phyloP scores from a whole-genome alignment of 2,888 invertebrate genomes.

The Leptopilina drosophilae region DNA sequence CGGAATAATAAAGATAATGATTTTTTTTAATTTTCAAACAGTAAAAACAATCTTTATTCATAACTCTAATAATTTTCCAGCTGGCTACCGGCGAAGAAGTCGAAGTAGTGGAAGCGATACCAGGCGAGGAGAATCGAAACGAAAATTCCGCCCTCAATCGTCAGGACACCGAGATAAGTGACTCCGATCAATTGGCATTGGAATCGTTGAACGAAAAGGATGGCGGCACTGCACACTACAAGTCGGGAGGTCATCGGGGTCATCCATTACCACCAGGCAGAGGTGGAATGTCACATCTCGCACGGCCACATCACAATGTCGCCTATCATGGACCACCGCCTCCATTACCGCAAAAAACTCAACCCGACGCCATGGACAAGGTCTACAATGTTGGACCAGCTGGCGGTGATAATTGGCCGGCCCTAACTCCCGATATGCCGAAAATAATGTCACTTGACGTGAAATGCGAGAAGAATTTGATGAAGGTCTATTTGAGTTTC shows the following conservation, averaged over 20 bases:
- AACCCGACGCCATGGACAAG: conserved; percentile 81
- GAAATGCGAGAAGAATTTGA: conserved; percentile 94
- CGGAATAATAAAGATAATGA: too few species aligned
- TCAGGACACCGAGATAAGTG: conserved; percentile 81
- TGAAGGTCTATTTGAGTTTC: conserved; percentile 96
- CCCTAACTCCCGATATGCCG: conserved; percentile 89
- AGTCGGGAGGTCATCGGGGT: conserved; percentile 75
- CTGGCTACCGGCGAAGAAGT: conserved; percentile 79
- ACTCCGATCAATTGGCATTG: conserved; percentile 85
- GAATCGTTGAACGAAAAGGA: conserved; percentile 83
- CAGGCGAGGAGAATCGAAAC: conserved; percentile 78
- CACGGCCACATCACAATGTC: conserved; percentile 79
- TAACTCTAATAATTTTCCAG: conserved; percentile 57
- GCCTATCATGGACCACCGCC: conserved; percentile 87
- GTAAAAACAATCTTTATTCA: too few species aligned
- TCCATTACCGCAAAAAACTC: conserved; percentile 79
- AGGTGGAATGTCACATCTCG: conserved; percentile 70
- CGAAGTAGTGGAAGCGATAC: conserved; percentile 82
- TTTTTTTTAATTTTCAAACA: too few species aligned
- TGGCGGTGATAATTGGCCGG: conserved; percentile 83
- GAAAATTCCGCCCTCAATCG: conserved; percentile 78
- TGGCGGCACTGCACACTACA: conserved; percentile 68
- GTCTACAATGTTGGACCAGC: conserved; percentile 75
- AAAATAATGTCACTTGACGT: conserved; percentile 95
- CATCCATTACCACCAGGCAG: conserved; percentile 78